Evolutionary conservation across 1,140 invertebrate genomes (phyloP).

Genomic region (Drosophila takahashii): DNA sequence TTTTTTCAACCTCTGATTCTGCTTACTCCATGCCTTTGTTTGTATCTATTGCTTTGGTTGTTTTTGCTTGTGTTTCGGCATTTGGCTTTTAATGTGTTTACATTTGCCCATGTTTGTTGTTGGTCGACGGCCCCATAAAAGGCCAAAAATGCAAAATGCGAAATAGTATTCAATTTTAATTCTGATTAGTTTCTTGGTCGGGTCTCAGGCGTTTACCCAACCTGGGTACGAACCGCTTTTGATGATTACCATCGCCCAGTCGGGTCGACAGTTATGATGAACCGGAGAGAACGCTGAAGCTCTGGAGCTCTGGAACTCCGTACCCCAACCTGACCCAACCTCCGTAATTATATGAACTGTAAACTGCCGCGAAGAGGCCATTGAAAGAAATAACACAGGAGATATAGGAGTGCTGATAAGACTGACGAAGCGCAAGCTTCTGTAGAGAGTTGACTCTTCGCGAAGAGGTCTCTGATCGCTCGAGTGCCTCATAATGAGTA

Average conservation of each 20-base stretch:
- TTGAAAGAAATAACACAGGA: conserved; percentile 7
- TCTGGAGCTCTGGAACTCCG: background rate
- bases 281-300: background rate
- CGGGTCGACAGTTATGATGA: conserved; percentile 46
- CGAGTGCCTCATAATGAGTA: conserved; percentile 36
- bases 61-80: conserved; percentile 50
- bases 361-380: conserved; percentile 11
- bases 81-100: conserved; percentile 79
- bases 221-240: conserved; percentile 31
- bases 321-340: conserved; percentile 10
- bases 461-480: conserved; percentile 32
- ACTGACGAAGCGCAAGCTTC: conserved; percentile 6
- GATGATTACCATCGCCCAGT: conserved; percentile 40
- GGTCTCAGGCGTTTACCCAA: conserved; percentile 3
- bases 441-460: conserved; percentile 23
- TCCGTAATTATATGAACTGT: conserved; percentile 28
- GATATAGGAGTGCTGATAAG: conserved; percentile 60
- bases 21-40: conserved; percentile 24
- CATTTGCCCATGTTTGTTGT: conserved; percentile 35
- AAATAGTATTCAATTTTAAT: conserved; percentile 79
- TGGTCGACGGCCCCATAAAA: conserved; percentile 61
- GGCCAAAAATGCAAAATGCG: conserved; percentile 40
- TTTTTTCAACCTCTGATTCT: conserved; percentile 34
- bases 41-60: conserved; percentile 16
- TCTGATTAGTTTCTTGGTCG: conserved; percentile 54